Conservation (phyloP, 2,797 vertebrate species). For the Ctenosaura bakeri region DNA sequence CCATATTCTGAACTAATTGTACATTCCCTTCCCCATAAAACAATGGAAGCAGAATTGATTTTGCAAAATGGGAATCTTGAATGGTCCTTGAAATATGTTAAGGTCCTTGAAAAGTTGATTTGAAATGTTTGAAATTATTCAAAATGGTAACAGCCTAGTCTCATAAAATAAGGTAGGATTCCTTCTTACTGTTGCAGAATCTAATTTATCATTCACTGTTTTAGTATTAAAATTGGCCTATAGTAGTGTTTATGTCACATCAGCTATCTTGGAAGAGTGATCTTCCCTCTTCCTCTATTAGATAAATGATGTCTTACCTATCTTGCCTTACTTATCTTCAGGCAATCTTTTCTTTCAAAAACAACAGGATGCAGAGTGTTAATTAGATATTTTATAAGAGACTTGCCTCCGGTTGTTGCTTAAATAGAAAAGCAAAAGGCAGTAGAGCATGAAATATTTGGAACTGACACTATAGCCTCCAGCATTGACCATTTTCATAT, state of each 20-base stretch:
- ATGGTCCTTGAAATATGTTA: background rate
- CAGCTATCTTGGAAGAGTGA: slow-evolving; percentile 35
- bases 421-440: slow-evolving; percentile 75
- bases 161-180: background rate
- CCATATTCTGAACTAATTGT: no score
- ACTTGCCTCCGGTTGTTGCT: slow-evolving; percentile 68
- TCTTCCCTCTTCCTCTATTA: background rate
- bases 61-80: background rate
- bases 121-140: background rate
- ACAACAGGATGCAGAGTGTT: slow-evolving; percentile 60
- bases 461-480: slow-evolving; percentile 75
- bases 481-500: slow-evolving; percentile 64
- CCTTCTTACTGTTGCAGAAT: background rate
- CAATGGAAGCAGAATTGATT: background rate
- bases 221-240: background rate
- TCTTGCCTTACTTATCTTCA: slow-evolving; percentile 17
- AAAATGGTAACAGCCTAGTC: background rate
- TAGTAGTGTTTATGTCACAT: slow-evolving; percentile 11
- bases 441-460: slow-evolving; percentile 71
- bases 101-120: background rate
- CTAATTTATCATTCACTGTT: background rate
- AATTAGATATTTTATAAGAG: slow-evolving; percentile 73
- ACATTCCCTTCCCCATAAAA: background rate
- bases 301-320: slow-evolving; percentile 40
- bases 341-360: slow-evolving; percentile 46